Evolutionary conservation across 2,888 invertebrate genomes (phyloP), one percentile per base, ranked within the genome.

Genomic region (Uloborus plumipes): DNA sequence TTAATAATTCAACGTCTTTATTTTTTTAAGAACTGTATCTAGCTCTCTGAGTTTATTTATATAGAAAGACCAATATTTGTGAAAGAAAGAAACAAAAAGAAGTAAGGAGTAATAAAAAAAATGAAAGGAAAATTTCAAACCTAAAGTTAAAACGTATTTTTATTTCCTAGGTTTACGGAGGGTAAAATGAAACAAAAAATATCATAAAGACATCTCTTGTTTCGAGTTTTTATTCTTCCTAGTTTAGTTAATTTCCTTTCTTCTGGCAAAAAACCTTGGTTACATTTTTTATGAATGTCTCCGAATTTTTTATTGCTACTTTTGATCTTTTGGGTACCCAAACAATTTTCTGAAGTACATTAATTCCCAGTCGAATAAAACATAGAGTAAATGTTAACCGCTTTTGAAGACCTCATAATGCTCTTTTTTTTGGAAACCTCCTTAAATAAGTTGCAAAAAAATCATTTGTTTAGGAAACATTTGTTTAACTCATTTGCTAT

Each of bases 1-100:
- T 81, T 81, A 74, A 81, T 81, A 81, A 81, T 74, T 74, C 80
- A 81, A 81, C 31, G 74, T 69, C 50, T 47, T n/a, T 65, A 64
- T 81, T 74, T 51, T 72, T 73, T 66, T 61, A 72, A 71, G 50
- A 65, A 70, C 50, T n/a, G 31, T 64, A 22, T 55, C n/a, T 20
- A 50, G 50, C 49, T 50, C 65, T 76, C 18, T n/a, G 64, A 50
- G 22, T 64, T 58, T 71, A 77, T 47, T 71, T 77, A 77, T 64
- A 65, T 77, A 71, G 70, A 55, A 65, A 55, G 70, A 64, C 55
- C 18, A 50, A 65, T 64, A 50, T 22, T 53, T 76, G n/a, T 69
- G 31, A 62, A 49, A 31, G n/a, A 55, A 64, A 15, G 47, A 64
- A 72, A 72, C 50, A 6, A 62, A n/a, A 26, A 26, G 31, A 62